These are phyloP conservation scores for Macrobrachium nipponense DNA, from an alignment of 1,140 invertebrate genomes.

Conservation along the genomic window DNA sequence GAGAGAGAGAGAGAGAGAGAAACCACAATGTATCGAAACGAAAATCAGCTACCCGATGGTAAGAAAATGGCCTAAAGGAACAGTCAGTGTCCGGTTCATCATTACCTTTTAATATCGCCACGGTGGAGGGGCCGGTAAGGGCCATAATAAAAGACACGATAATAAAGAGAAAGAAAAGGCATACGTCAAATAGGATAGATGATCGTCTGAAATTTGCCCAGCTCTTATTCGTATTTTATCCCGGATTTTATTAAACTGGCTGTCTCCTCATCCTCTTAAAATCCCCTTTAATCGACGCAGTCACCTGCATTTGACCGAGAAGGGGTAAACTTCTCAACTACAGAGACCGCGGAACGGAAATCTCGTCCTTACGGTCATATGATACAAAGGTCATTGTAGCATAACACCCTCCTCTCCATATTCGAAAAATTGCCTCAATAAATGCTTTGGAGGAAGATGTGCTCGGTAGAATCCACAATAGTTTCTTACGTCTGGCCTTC, in stretches of 20 bases:
- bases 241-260: constrained; percentile 55
- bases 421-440: constrained; percentile 50
- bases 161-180: neutral
- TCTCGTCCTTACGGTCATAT: constrained; percentile 2
- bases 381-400: neutral
- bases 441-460: constrained; percentile 50
- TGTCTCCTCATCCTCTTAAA: constrained; percentile 36
- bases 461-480: constrained; percentile 21
- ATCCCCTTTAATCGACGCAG: constrained; percentile 53
- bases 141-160: neutral
- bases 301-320: constrained; percentile 55
- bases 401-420: neutral
- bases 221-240: constrained; percentile 51
- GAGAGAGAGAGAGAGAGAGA: neutral
- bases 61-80: neutral
- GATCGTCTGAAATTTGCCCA: constrained; percentile 34
- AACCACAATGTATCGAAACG: neutral
- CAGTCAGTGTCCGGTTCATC: neutral
- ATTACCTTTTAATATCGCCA: neutral
- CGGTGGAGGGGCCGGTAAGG: neutral
- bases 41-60: neutral
- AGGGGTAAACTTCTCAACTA: constrained; percentile 45
- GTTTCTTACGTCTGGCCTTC: constrained; percentile 1
- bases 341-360: neutral
- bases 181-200: constrained; percentile 11